Evolutionary conservation across 2,113 vertebrate species (phyloP).

Genomic region (Cyphomyrus plagiostoma): DNA sequence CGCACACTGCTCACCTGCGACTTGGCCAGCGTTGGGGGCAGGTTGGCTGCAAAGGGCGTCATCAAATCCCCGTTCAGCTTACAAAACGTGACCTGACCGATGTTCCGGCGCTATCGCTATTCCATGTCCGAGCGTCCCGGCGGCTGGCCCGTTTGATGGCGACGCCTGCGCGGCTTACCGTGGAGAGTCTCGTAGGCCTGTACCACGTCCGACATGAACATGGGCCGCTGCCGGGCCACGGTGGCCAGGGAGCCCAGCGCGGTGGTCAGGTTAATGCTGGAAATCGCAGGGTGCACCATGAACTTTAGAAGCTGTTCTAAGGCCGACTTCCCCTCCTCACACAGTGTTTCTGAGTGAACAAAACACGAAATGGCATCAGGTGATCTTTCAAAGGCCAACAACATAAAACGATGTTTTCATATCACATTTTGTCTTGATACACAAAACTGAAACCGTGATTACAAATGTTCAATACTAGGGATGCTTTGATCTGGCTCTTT

Average conservation of each 20-base stretch:
- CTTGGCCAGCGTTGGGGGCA: constrained; percentile 85
- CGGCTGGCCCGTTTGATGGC: neutral
- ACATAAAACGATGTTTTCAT: neutral
- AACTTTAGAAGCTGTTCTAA: constrained; percentile 90
- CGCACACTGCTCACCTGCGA: constrained; percentile 95
- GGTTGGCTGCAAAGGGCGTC: constrained; percentile 65
- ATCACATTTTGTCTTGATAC: neutral
- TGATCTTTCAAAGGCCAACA: neutral
- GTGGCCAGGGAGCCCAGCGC: constrained; percentile 83
- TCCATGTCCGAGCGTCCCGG: neutral
- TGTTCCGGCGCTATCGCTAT: neutral
- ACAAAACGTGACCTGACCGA: neutral
- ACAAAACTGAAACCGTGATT: neutral
- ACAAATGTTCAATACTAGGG: neutral
- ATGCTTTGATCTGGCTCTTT: neutral
- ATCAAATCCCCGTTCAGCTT: too few relatives aligned
- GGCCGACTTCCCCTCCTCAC: constrained; percentile 77
- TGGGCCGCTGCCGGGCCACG: constrained; percentile 84
- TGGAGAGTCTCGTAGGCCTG: constrained; percentile 89
- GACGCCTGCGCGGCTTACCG: constrained; percentile 51
- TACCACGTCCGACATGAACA: constrained; percentile 95
- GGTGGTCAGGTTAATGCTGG: constrained; percentile 91
- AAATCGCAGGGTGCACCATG: constrained; percentile 93
- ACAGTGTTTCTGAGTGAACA: constrained; percentile 58
- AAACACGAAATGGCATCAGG: neutral